Evolutionary conservation across 2,113 vertebrate genomes (phyloP).

Genomic region (Peromyscus maniculatus): DNA sequence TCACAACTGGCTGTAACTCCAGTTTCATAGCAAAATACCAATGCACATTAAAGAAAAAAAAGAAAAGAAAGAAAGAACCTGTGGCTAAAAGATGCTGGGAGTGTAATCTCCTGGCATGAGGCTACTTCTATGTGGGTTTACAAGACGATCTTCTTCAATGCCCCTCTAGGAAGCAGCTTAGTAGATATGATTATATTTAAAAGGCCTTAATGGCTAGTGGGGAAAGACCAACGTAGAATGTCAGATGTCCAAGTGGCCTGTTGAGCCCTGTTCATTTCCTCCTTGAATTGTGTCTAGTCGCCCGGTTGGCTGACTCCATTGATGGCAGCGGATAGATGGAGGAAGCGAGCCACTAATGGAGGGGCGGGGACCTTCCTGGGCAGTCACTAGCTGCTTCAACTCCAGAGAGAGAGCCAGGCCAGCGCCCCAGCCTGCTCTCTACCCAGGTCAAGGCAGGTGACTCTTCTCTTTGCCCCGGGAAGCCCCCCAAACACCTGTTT

Average conservation of each 20-base stretch:
- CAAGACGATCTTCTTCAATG: background rate
- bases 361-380: background rate
- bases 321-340: background rate
- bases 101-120: background rate
- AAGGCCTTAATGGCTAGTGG: background rate
- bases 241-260: too few species aligned
- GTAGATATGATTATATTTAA: background rate
- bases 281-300: background rate
- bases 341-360: background rate
- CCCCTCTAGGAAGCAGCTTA: background rate
- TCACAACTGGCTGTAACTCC: too few species aligned
- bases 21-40: too few species aligned
- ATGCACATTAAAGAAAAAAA: too few species aligned
- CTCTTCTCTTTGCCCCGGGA: background rate
- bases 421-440: background rate
- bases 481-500: background rate
- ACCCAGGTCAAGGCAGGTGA: background rate
- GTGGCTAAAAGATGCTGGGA: background rate
- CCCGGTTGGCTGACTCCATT: background rate
- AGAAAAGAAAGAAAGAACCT: background rate
- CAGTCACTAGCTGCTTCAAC: background rate
- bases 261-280: background rate
- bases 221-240: background rate
- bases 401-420: background rate
- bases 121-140: background rate